These are phyloP conservation scores for Agriopis aurantiaria DNA, from an alignment of 2,888 invertebrate genomes.

Conservation along the genomic window DNA sequence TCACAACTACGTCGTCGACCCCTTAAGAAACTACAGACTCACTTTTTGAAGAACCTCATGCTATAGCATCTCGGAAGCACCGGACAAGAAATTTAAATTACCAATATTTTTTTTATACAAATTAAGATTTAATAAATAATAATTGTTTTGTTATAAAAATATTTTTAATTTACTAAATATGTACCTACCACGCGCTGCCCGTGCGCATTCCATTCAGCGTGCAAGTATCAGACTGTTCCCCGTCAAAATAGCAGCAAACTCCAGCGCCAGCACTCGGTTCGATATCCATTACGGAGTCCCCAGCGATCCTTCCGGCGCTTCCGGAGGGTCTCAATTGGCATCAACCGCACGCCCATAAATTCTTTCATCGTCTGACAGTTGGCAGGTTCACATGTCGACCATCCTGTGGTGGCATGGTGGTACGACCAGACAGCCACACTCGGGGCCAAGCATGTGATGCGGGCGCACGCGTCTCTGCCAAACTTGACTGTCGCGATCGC, in stretches of 20 bases:
- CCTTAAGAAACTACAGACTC: no score
- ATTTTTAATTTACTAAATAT: no score
- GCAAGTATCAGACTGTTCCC: neutral
- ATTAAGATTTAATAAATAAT: no score
- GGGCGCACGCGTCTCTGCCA: conserved; percentile 65
- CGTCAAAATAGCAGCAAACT: conserved; percentile 46
- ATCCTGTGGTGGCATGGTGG: conserved; percentile 64
- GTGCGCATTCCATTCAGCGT: neutral
- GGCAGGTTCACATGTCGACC: conserved; percentile 70
- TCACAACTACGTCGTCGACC: no score
- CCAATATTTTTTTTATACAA: no score
- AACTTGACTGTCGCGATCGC: conserved; percentile 50
- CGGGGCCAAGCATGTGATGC: conserved; percentile 72
- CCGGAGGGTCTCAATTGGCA: conserved; percentile 72
- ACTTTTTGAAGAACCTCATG: no score
- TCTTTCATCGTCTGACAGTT: conserved; percentile 83
- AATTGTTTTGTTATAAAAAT: no score
- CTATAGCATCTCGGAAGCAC: no score
- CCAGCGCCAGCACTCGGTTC: conserved; percentile 37
- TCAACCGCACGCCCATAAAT: conserved; percentile 74
- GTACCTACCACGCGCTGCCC: neutral
- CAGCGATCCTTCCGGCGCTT: conserved; percentile 73
- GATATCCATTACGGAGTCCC: conserved; percentile 47
- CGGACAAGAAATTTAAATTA: no score
- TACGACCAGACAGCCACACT: conserved; percentile 59